Conservation (phyloP, 1,140 invertebrate species). For the Drosophila varians region DNA sequence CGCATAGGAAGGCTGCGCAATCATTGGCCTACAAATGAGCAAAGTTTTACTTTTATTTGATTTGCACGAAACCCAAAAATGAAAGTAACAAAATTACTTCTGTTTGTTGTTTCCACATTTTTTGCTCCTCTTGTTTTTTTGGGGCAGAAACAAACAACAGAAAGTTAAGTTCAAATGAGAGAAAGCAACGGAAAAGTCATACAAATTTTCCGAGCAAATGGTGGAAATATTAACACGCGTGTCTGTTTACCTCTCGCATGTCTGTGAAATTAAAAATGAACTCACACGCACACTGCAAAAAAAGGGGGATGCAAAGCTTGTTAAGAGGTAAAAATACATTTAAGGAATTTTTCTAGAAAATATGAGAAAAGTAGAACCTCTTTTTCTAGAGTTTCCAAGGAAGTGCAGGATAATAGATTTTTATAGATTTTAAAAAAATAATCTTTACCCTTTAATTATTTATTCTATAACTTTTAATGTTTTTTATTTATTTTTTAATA, state of each 20-base stretch:
- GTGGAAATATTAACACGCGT: conserved; percentile 72
- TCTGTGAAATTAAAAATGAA: conserved; percentile 73
- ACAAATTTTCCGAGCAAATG: conserved; percentile 53
- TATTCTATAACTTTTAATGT: background rate
- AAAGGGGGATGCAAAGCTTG: background rate
- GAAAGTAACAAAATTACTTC: conserved; percentile 17
- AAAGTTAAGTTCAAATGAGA: conserved; percentile 67
- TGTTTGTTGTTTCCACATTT: conserved; percentile 1
- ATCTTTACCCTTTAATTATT: too few species aligned
- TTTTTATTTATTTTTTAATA: background rate
- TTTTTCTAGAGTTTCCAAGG: too few species aligned
- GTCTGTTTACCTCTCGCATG: conserved; percentile 51
- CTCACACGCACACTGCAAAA: conserved; percentile 37
- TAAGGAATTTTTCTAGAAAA: background rate
- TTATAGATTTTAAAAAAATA: too few species aligned
- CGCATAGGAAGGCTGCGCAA: conserved; percentile 22
- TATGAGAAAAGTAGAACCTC: background rate
- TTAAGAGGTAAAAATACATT: background rate
- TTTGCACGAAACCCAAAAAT: conserved; percentile 37
- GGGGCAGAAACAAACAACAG: conserved; percentile 42
- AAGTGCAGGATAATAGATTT: too few species aligned
- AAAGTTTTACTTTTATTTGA: conserved; percentile 69
- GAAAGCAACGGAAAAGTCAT: conserved; percentile 50
- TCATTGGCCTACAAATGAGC: conserved; percentile 64
- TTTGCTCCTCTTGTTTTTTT: conserved; percentile 24